Evolutionary conservation across 2,797 vertebrate genomes (phyloP).

Genomic region (Trachurus trachurus): DNA sequence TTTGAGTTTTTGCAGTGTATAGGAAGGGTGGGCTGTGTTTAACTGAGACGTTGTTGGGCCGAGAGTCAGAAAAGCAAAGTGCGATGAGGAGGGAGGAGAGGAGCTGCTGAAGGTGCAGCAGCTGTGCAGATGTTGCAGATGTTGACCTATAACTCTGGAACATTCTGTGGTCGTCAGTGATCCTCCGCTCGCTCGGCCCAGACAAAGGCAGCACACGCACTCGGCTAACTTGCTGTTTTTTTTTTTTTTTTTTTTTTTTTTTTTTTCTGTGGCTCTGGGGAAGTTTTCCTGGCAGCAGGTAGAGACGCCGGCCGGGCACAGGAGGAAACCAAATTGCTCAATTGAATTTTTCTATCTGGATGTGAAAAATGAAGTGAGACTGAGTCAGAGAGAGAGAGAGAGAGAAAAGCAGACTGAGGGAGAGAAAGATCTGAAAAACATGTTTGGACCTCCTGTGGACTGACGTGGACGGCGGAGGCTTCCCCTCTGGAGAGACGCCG

Average conservation of each 20-base stretch:
- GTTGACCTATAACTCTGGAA: slow-evolving; percentile 86
- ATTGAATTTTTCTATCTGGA: slow-evolving; percentile 62
- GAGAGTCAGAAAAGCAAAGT: slow-evolving; percentile 40
- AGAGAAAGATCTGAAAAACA: slow-evolving; percentile 84
- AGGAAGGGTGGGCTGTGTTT: too few species aligned
- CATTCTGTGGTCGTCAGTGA: slow-evolving; percentile 88
- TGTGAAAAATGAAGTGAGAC: slow-evolving; percentile 53
- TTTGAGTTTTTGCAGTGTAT: too few species aligned
- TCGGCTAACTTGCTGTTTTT: slow-evolving; percentile 47
- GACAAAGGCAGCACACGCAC: slow-evolving; percentile 83
- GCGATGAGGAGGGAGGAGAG: slow-evolving; percentile 44
- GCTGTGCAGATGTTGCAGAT: slow-evolving; percentile 80
- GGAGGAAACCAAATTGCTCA: slow-evolving; percentile 52
- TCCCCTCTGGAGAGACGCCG: slow-evolving; percentile 87
- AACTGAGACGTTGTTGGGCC: too few species aligned
- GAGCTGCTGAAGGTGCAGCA: slow-evolving; percentile 51
- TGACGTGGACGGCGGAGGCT: slow-evolving; percentile 86
- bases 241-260: slow-evolving; percentile 5
- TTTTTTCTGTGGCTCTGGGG: not conserved
- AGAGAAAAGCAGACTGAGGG: slow-evolving; percentile 35
- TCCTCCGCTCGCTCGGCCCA: slow-evolving; percentile 69
- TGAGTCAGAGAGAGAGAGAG: slow-evolving; percentile 39
- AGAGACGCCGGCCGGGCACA: not conserved
- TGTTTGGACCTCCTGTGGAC: slow-evolving; percentile 88
- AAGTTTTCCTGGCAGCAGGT: slow-evolving; percentile 69